These are phyloP conservation scores for Meda fulgida DNA, from an alignment of 2,797 vertebrate species.

Conservation along the genomic window DNA sequence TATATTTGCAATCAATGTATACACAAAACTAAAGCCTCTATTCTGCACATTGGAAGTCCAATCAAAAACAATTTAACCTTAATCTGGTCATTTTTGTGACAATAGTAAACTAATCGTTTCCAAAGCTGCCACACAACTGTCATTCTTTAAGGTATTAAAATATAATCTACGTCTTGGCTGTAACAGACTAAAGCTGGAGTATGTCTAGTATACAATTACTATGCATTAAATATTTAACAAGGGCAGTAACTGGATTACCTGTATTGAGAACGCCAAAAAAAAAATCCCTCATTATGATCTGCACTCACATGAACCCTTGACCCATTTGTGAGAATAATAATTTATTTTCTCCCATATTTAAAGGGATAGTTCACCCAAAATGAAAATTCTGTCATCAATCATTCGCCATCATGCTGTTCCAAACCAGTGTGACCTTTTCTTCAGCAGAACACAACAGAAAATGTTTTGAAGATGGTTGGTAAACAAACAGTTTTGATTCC, in stretches of 20 bases:
- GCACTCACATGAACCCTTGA: background rate
- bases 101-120: background rate
- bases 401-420: background rate
- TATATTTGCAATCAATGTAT: background rate
- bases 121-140: constrained; percentile 14
- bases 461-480: background rate
- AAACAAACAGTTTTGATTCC: background rate
- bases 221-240: background rate
- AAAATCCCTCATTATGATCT: constrained; percentile 13
- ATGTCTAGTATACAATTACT: constrained; percentile 23
- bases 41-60: constrained; percentile 7
- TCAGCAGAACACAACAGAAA: background rate
- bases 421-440: background rate
- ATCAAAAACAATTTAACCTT: background rate
- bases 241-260: constrained; percentile 31
- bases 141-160: background rate
- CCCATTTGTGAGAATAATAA: background rate
- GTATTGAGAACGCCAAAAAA: background rate
- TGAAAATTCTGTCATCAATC: background rate
- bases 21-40: background rate
- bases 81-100: background rate
- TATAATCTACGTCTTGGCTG: constrained; percentile 12
- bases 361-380: background rate
- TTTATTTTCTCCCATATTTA: background rate
- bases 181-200: constrained; percentile 22